phyloP scores from a whole-genome alignment of 1,140 invertebrate genomes.

The Helicoverpa armigera region DNA sequence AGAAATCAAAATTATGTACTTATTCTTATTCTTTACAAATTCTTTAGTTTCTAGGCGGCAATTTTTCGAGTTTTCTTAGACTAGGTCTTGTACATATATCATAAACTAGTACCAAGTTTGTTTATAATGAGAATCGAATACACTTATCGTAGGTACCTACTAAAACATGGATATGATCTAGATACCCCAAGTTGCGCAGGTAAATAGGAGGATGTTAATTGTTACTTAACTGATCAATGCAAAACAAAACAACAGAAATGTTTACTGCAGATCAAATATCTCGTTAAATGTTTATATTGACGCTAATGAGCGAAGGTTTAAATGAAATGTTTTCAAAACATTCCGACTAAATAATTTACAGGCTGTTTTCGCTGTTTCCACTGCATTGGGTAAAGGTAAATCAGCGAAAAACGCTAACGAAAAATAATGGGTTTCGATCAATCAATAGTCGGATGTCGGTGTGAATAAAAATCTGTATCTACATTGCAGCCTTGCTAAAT shows the following conservation, averaged over 20 bases:
- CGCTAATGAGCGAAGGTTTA: not conserved
- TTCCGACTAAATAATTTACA: constrained; percentile 5
- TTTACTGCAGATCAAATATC: not conserved
- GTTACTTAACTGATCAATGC: not conserved
- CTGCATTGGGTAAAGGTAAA: no score
- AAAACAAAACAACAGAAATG: not conserved
- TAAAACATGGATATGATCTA: not conserved
- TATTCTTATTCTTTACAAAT: no score
- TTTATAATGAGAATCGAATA: no score
- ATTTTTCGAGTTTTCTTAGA: no score
- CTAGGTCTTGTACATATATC: no score
- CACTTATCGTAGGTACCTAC: no score
- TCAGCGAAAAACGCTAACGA: not conserved
- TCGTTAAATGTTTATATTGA: not conserved
- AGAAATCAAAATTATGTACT: no score
- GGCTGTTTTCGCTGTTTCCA: not conserved
- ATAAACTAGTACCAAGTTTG: no score
- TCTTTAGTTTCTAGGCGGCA: no score
- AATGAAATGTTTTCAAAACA: not conserved
- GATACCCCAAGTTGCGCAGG: no score
- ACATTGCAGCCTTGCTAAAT: no score
- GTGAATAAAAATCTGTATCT: not conserved
- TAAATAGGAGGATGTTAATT: no score
- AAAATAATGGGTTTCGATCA: constrained; percentile 19
- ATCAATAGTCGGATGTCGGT: constrained; percentile 8